Percentiles rank a stretch among this genome's conserved stretches.
These are phyloP conservation scores for Peromyscus californicus DNA, from an alignment of 2,113 vertebrate genomes.

Conservation along the genomic window DNA sequence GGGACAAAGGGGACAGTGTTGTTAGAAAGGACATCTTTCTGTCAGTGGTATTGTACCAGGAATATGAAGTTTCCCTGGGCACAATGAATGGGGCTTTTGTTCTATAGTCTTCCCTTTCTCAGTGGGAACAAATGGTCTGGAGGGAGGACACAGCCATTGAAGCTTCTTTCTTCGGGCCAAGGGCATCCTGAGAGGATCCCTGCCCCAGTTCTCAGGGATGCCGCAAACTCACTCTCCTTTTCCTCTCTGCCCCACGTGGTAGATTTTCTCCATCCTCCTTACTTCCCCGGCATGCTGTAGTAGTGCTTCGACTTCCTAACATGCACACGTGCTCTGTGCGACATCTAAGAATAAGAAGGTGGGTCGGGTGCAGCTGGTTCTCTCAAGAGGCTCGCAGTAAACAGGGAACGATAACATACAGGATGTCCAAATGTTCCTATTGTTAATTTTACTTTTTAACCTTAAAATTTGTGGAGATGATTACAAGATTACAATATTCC, in stretches of 20 bases:
- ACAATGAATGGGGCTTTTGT: not conserved
- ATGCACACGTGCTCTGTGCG: not conserved
- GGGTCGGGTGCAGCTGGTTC: not conserved
- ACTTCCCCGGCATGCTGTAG: not conserved
- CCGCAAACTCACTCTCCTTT: not conserved
- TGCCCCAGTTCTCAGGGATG: not conserved
- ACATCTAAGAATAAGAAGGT: not conserved
- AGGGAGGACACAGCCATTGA: not conserved
- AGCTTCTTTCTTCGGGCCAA: not conserved
- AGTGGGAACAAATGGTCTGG: not conserved
- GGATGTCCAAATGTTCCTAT: rapidly evolving
- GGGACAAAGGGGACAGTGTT: not conserved
- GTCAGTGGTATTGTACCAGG: not conserved
- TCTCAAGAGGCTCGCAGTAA: not conserved
- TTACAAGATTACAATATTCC: not conserved
- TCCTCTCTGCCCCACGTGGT: not conserved
- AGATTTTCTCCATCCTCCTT: not conserved
- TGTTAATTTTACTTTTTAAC: not conserved
- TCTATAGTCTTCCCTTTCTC: not conserved
- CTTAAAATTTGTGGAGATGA: not conserved
- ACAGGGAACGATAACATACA: not conserved
- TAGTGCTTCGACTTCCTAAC: not conserved
- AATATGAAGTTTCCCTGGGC: not conserved
- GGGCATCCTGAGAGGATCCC: not conserved
- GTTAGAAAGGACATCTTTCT: not conserved